Base-by-base conservation (phyloP, 2,888 invertebrate genomes). In the Chesias legatella region DNA sequence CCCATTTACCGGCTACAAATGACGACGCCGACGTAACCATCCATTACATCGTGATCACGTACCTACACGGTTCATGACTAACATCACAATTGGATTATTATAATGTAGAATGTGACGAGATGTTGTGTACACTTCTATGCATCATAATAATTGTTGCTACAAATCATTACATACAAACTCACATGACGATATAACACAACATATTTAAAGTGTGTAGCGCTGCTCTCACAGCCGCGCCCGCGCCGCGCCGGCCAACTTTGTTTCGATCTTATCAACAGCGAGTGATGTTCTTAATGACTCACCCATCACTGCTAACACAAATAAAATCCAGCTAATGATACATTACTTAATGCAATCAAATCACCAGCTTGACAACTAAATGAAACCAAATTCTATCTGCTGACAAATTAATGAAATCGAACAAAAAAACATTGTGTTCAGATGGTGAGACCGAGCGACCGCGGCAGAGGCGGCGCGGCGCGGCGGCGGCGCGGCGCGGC, bases 1-100 rank as follows among this genome's bases (percentile, higher is more conserved):
- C 33, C 38, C 42, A 39, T 39, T 48, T 44, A 31, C 36, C 27
- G 22, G 35, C 44, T 48, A 41, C 40, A 34, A 23, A 27, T 10
- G 27, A 26, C 20, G 20, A 20, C 9, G 27, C 27, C n/a, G n/a
- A n/a, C n/a, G n/a, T n/a, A n/a, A n/a, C n/a, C n/a, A n/a, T n/a
- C n/a, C 34, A 35, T 29, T 41, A 44, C 37, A 33, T 26, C 25
- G 7, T 10, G 33, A 13, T 33, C 25, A 33, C 17, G 33, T 33
- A 6, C 13, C 28, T 13, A 5, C n/a, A 29, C 22, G 3, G 4
- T 6, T 1, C 1, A 7, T 22, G 2, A 7, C 6, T 3, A 22
- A 22, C 1, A 22, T n/a, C 3, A 1, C 3, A 3, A 17, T 17
- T 17, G 13, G 5, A 17, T 3, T 3, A 17, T 3, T 17, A 17